These are phyloP conservation scores for Caiman crocodilus DNA, from an alignment of 2,797 vertebrate genomes.

Conservation along the genomic window DNA sequence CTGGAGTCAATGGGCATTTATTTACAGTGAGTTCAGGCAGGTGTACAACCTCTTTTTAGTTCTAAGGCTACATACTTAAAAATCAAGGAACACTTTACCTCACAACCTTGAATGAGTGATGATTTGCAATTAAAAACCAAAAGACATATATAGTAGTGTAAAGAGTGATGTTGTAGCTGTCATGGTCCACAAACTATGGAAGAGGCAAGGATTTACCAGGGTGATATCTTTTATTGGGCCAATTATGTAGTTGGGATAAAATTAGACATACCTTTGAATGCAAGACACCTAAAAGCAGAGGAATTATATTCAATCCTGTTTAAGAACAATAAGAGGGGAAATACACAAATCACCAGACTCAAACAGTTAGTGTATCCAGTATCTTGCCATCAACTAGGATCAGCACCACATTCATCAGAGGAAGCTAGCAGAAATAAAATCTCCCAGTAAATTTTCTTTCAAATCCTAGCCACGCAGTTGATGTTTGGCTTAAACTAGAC, in stretches of 20 bases:
- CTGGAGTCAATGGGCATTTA: too few species aligned
- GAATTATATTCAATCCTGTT: background rate
- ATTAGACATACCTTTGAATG: too few species aligned
- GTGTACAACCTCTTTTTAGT: too few species aligned
- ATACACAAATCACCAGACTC: background rate
- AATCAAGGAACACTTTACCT: background rate
- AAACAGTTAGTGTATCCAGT: rapidly evolving
- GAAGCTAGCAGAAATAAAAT: background rate
- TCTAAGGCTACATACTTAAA: too few species aligned
- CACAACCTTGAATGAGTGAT: background rate
- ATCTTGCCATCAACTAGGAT: background rate
- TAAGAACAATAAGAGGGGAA: background rate
- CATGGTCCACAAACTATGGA: too few species aligned
- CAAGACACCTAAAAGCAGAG: background rate
- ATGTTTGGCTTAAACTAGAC: background rate
- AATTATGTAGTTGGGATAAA: too few species aligned
- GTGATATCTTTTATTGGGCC: too few species aligned
- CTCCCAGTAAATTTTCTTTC: background rate
- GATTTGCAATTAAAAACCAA: background rate
- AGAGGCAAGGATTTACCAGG: too few species aligned
- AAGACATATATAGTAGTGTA: background rate
- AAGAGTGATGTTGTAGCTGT: too few species aligned
- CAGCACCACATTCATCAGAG: background rate
- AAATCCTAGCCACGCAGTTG: background rate
- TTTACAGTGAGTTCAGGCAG: too few species aligned